phyloP scores from a whole-genome alignment of 2,113 vertebrate species.

The Dolichotis patagonum region DNA sequence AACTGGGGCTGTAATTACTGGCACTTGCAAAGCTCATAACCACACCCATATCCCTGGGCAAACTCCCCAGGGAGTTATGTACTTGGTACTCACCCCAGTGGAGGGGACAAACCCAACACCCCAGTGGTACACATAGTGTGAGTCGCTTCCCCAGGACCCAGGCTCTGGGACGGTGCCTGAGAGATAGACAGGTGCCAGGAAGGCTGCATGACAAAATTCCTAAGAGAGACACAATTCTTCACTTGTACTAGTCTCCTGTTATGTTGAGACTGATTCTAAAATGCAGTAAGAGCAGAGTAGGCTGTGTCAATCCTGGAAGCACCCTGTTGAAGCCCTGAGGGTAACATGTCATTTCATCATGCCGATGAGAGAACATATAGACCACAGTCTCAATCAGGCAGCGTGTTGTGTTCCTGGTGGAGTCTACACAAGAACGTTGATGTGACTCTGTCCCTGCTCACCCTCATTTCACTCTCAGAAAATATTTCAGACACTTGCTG shows the following conservation, averaged over 20 bases:
- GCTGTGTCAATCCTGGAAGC: neutral
- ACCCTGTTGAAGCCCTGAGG: neutral
- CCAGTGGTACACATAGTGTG: neutral
- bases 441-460: neutral
- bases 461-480: neutral
- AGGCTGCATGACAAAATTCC: neutral
- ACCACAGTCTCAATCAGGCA: neutral
- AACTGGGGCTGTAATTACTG: neutral
- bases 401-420: neutral
- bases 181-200: neutral
- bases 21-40: neutral
- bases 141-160: neutral
- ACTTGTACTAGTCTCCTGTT: neutral
- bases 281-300: neutral
- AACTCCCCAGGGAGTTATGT: neutral
- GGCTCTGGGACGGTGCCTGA: neutral
- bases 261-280: neutral
- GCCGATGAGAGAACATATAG: neutral
- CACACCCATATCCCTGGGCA: too few relatives aligned
- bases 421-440: neutral
- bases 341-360: neutral
- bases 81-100: neutral
- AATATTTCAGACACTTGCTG: neutral
- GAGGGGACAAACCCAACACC: neutral
- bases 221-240: neutral